A percentile compares a stretch with the other conserved stretches of the same genome.
Evolutionary conservation across 1,140 invertebrate genomes (phyloP).

Genomic region (Eupristina koningsbergeri): DNA sequence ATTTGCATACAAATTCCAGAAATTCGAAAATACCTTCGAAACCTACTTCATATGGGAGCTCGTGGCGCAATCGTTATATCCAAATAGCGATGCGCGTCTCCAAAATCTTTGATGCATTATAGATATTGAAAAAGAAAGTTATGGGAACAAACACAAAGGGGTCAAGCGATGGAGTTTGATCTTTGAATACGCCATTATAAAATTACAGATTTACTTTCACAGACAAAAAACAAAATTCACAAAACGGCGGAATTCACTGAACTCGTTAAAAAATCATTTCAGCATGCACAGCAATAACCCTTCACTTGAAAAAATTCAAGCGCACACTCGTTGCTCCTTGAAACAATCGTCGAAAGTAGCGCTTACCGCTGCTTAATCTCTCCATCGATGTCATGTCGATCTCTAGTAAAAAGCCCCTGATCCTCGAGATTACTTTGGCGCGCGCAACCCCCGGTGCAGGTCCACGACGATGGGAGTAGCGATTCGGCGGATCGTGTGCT

Average conservation of each 20-base stretch:
- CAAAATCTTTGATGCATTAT: neutral
- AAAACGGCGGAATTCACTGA: neutral
- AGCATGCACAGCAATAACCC: too few relatives aligned
- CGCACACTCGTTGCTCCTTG: too few relatives aligned
- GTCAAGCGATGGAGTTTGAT: too few relatives aligned
- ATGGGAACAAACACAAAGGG: too few relatives aligned
- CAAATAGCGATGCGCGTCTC: neutral
- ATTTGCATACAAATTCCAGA: too few relatives aligned
- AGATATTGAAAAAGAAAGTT: neutral
- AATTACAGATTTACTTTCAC: too few relatives aligned
- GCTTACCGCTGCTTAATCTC: neutral
- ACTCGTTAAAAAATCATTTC: too few relatives aligned
- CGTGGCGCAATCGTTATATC: neutral
- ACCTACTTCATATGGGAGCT: neutral
- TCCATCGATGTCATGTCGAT: neutral
- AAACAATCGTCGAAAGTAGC: neutral
- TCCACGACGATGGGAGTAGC: neutral
- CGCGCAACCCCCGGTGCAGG: neutral
- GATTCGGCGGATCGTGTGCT: neutral
- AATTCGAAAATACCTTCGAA: neutral
- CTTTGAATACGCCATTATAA: too few relatives aligned
- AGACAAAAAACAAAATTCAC: too few relatives aligned
- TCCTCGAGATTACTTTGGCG: neutral
- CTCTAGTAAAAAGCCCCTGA: too few relatives aligned
- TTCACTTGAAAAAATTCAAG: too few relatives aligned